Base-by-base conservation (phyloP, 2,797 vertebrate species). In the Erpetoichthys calabaricus region DNA sequence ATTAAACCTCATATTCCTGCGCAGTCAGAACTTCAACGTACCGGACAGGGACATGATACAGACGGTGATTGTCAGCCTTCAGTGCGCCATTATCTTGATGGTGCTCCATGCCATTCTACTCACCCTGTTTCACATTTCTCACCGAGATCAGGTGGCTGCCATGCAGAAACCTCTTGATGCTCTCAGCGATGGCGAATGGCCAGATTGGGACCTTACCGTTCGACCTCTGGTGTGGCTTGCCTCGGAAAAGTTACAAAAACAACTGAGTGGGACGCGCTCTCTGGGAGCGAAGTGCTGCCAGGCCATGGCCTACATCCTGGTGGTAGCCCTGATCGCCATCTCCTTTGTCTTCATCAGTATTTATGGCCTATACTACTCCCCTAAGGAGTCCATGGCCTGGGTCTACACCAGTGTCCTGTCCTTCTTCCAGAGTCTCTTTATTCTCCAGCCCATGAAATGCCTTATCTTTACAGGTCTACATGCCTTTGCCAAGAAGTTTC, bases 361-460 rank as follows among this genome's bases (percentile, higher is more conserved):
- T 2, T 80, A 83, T 0, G 80, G 84, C 1, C 63, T 83, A 56
- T 70, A 73, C 3, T 84, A 82, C 0, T 73, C 78, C 60, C 74
- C 73, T 0, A 50, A 72, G 1, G 74, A 63, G 4, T 82, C 84
- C 0, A 0, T 59, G 1, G 71, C 75, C 4, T 85, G 84, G 82
- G 65, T 85, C 45, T 57, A 77, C 0, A 74, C 82, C 0, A 81
- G 76, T 0, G 9, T 55, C 1, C 51, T 51, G 1, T 76, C 80
- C 1, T 72, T 80, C 58, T 8, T 63, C 8, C 42, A 75, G 67
- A 71, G 70, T 0, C 7, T 83, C 1, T 64, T 77, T 43, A 3
- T 83, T 3, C 2, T 78, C 53, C 71, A 81, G 42, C 51, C 70
- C 0, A 3, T 60, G 7, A 80, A 74, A 53, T 63, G 71, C 0